Conservation (phyloP, 2,797 vertebrate species). For the Threskiornis aethiopicus region DNA sequence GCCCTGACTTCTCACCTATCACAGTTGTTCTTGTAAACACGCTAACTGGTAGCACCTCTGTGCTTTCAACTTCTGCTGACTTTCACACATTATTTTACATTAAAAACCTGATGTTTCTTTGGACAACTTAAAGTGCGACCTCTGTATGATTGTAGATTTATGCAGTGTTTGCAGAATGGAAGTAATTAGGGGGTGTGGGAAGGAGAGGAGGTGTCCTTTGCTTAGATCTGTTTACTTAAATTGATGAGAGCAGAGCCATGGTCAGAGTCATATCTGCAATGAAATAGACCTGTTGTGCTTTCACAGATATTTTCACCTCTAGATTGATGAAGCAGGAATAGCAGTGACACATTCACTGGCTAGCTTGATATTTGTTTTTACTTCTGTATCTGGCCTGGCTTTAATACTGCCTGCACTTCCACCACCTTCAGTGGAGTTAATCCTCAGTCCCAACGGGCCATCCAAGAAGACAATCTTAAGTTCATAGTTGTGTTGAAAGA, state of each 20-base stretch:
- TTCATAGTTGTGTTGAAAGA: neutral
- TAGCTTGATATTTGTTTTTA: neutral
- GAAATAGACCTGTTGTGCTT: neutral
- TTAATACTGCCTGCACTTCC: neutral
- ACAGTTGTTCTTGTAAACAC: neutral
- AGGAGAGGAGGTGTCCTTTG: neutral
- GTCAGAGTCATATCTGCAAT: neutral
- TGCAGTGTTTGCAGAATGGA: neutral
- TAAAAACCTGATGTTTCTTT: neutral
- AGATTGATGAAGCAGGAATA: neutral
- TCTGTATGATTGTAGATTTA: neutral
- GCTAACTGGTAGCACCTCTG: neutral
- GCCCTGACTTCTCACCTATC: neutral
- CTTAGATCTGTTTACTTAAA: neutral
- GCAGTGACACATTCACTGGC: neutral
- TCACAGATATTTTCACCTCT: neutral
- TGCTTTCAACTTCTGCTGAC: neutral
- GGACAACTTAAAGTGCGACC: neutral
- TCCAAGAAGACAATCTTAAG: neutral
- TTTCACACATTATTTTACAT: neutral
- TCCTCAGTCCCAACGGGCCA: fast-evolving
- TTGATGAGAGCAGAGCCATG: neutral
- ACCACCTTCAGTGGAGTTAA: neutral
- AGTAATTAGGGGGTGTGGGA: neutral
- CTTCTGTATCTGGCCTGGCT: neutral